A percentile compares a stretch with the other conserved stretches of the same genome.
phyloP scores from a whole-genome alignment of 2,113 vertebrate species.

The Istiophorus platypterus region DNA sequence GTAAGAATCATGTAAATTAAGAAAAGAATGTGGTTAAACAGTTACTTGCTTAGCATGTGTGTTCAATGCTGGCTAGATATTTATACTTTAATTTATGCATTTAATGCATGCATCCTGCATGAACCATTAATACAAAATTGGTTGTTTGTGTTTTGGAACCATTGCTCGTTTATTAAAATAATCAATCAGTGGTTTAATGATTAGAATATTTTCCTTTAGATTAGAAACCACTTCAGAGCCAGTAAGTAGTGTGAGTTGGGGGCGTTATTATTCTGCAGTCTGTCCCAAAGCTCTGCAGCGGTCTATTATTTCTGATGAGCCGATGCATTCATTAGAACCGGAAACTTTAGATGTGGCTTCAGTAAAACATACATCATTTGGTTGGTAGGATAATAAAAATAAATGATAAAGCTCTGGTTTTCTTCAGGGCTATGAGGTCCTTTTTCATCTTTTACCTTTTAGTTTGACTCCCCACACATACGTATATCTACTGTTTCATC shows the following conservation, averaged over 20 bases:
- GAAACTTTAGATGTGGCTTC: slow-evolving; percentile 68
- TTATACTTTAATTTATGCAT: neutral
- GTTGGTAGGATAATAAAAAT: slow-evolving; percentile 76
- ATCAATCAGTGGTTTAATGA: slow-evolving; percentile 52
- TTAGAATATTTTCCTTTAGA: slow-evolving; percentile 58
- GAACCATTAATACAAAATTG: neutral
- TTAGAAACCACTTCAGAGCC: slow-evolving; percentile 46
- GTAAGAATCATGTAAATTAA: slow-evolving; percentile 41
- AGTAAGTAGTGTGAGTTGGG: slow-evolving; percentile 25
- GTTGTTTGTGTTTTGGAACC: slow-evolving; percentile 15
- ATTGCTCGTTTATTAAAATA: slow-evolving; percentile 45
- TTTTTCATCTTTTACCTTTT: slow-evolving; percentile 76
- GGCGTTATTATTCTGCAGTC: slow-evolving; percentile 60
- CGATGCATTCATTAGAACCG: slow-evolving; percentile 75
- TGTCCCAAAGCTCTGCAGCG: slow-evolving; percentile 71
- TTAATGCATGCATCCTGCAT: neutral
- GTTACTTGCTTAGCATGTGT: slow-evolving; percentile 15
- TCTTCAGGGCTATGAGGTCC: slow-evolving; percentile 42
- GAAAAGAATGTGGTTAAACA: slow-evolving; percentile 19
- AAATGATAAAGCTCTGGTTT: slow-evolving; percentile 68
- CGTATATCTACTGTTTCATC: slow-evolving; percentile 52
- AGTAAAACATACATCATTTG: slow-evolving; percentile 73
- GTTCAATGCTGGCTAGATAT: neutral
- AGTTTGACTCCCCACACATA: slow-evolving; percentile 60
- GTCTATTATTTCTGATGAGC: slow-evolving; percentile 79